Base-by-base conservation (phyloP, 2,888 invertebrate genomes). In the Idaea biselata region DNA sequence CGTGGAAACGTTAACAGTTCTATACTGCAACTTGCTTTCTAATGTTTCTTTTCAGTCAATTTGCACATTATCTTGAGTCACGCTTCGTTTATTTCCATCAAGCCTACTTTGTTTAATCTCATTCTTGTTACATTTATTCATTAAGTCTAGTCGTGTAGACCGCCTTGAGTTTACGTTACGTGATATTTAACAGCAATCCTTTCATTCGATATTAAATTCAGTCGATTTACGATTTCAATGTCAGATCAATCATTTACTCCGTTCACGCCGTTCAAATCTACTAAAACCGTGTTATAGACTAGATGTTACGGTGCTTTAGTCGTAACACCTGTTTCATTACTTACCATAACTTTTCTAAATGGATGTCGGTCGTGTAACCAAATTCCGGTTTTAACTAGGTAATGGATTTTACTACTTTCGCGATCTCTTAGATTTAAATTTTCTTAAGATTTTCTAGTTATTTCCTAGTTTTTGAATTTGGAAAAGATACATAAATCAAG, bases 11-110 rank as follows among this genome's bases (percentile, higher is more conserved):
- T 68, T 18, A 65, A 25, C 57, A 61, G 60, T 16, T 44, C 14
- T 65, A 71, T 59, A 59, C 67, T 66, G 66, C 65, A 67, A 67
- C 74, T 78, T 72, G 72, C 82, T 84, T 83, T 86, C 83, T 82
- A 79, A 74, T 72, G 70, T 76, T 74, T 78, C 72, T 78, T 82
- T 81, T 77, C 77, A 72, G 75, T 69, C 77, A 67, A 79, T 81
- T 81, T 76, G 73, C 77, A 76, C 78, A 74, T 86, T 86, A 83
- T 82, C 82, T 82, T 74, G 70, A 73, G 86, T 83, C 78, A 84
- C 82, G 85, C 79, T 81, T 79, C 79, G 81, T 67, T 78, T 78
- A 77, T 68, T 74, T 80, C 68, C 78, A 80, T 84, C 78, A 78
- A 83, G 75, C 77, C 71, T 69, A 75, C 69, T 71, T 69, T 79